These are phyloP conservation scores for Pteropus rufus DNA, from an alignment of 2,797 vertebrate genomes.

Conservation along the genomic window DNA sequence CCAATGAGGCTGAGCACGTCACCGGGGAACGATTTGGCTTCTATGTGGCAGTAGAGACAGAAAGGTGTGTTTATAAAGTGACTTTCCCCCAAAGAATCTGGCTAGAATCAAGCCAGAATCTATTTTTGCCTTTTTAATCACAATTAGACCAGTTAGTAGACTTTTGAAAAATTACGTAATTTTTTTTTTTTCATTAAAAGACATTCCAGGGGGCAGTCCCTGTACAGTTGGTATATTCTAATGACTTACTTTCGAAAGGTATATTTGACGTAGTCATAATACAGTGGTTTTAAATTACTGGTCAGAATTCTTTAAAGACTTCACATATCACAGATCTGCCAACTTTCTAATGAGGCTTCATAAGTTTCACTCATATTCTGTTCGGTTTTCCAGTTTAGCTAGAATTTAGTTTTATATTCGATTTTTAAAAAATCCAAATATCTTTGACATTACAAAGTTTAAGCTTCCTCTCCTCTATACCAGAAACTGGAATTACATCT, in stretches of 20 bases:
- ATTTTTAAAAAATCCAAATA: no score
- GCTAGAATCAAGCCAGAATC: no score
- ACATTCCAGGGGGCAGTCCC: neutral
- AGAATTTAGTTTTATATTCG: neutral
- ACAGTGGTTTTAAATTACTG: neutral
- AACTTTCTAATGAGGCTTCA: neutral
- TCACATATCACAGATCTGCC: neutral
- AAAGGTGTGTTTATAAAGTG: fast-evolving
- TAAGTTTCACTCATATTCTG: neutral
- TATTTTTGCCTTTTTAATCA: neutral
- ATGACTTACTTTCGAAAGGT: neutral
- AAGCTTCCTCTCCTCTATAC: neutral
- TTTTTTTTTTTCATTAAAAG: neutral
- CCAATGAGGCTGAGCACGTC: no score
- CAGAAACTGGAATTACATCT: neutral
- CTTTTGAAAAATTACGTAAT: neutral
- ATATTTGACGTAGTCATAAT: neutral
- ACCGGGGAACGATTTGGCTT: no score
- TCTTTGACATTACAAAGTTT: fast-evolving
- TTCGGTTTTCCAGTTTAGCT: neutral
- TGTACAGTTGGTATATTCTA: neutral
- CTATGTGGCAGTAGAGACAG: fast-evolving
- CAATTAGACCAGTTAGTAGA: neutral
- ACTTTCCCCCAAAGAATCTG: neutral
- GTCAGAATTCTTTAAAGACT: neutral